These are phyloP conservation scores for Limanda limanda DNA, from an alignment of 2,113 vertebrate genomes.

Conservation along the genomic window DNA sequence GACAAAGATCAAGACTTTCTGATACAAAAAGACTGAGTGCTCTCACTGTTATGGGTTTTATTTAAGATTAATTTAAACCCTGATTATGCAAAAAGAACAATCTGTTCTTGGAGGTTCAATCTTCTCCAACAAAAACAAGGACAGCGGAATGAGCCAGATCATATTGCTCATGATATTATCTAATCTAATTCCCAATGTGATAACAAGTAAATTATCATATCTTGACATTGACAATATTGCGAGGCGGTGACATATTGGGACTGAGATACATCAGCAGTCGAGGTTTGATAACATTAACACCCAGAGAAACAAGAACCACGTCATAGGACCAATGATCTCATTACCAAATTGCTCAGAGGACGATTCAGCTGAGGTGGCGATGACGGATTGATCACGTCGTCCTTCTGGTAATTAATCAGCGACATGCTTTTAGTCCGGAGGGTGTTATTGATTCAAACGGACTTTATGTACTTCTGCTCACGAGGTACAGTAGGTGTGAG, in stretches of 20 bases:
- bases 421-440: constrained; percentile 14
- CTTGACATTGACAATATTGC: background rate
- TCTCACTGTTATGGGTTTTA: too few relatives aligned
- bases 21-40: too few relatives aligned
- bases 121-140: background rate
- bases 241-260: background rate
- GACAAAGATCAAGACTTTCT: too few relatives aligned
- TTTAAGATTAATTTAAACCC: too few relatives aligned
- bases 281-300: background rate
- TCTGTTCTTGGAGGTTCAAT: too few relatives aligned
- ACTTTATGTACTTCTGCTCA: background rate
- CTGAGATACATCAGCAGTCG: background rate
- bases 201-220: background rate
- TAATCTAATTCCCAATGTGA: background rate
- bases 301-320: background rate
- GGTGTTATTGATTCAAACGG: background rate
- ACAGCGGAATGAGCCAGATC: background rate
- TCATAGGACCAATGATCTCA: background rate
- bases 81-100: too few relatives aligned
- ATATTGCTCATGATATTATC: background rate
- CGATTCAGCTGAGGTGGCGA: background rate
- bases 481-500: background rate
- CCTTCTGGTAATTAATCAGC: constrained; percentile 11
- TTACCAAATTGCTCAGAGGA: background rate
- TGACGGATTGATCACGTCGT: background rate